Evolutionary conservation across 2,888 invertebrate genomes (phyloP), one percentile per base, ranked within the genome.

Genomic region (Teleiodes luculella): DNA sequence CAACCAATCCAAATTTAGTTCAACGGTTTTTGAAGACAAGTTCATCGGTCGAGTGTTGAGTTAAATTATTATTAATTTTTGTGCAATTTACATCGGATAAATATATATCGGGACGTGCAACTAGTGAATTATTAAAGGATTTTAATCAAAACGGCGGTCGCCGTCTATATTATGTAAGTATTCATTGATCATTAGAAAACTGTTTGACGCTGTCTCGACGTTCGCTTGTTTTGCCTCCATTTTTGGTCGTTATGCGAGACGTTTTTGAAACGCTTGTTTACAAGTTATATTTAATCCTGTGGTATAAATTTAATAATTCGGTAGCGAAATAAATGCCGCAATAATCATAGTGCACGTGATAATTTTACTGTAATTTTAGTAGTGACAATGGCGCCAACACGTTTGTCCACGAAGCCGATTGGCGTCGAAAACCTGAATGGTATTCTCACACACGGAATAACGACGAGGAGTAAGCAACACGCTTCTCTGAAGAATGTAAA

Each of bases 321-420:
- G n/a, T n/a, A 43, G 54, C 60, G 56, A 57, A 55, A 65, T 60
- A 65, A 58, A 55, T 56, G 62, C 58, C 54, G 62, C 65, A 53
- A 65, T 65, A 45, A 58, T 55, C 41, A 18, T 49, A 65, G 66
- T 65, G 63, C 80, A 78, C 76, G 80, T 83, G 83, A 77, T 76
- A 64, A 63, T 65, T 11, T 64, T 57, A 56, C 62, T 61, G 59
- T 66, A 73, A 74, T 69, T 83, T 80, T 76, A 80, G 78, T 74
- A 67, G 57, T 59, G 63, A 62, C 65, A 80, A 93, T 94, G 93
- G 93, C 93, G 79, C 93, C 93, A 76, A 89, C 91, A 55, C 91
- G 92, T 84, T 80, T 90, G 83, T 78, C 91, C 71, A 89, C 87
- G 63, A 86, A 86, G 67, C 83, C 90, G 56, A 85, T 89, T 74